Base-by-base conservation (phyloP, 2,113 vertebrate genomes). In the Megaceryle torquata region DNA sequence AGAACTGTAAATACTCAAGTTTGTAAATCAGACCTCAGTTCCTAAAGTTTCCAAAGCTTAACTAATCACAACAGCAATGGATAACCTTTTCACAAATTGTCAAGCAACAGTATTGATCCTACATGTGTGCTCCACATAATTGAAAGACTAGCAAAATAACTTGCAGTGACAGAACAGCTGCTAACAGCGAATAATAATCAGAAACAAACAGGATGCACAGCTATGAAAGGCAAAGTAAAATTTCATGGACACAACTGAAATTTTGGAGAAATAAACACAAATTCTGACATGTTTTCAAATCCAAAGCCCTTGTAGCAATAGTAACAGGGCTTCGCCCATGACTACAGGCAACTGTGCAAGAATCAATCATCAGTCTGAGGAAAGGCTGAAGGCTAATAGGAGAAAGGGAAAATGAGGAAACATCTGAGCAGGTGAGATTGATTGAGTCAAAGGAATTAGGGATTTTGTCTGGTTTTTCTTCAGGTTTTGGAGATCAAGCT, bases 41-140 rank as follows among this genome's bases (percentile, higher is more conserved):
- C 33, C 82, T 39, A 43, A 91, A 68, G 46, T 89, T 91, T 68
- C 67, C 61, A 41, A 75, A 75, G 35, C 35, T 87, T 89, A 80
- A 68, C 80, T 86, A 87, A 50, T 85, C 87, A 93, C 65, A 65
- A 39, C 6, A 64, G 25, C 20, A 79, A 37, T 1, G 78, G 60
- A 41, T 11, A 89, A 35, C 16, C 37, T 79, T 80, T 68, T n/a
- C 53, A 76, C 31, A 57, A 80, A 15, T 10, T 51, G n/a, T 78
- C 48, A 67, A 37, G 57, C n/a, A 48, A 41, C 65, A n/a, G 11
- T 25, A 77, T 68, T 26, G 14, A 51, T 89, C 77, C 69, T 71
- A 15, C 35, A 5, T 1, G 2, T 46, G 61, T 43, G 13, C 33
- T 64, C 60, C 60, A 25, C 61, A 39, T 15, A 74, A 84, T 1